Evolutionary conservation across 2,113 vertebrate species (phyloP), one percentile per base, ranked within the genome.

Genomic region (Donacobius atricapilla): DNA sequence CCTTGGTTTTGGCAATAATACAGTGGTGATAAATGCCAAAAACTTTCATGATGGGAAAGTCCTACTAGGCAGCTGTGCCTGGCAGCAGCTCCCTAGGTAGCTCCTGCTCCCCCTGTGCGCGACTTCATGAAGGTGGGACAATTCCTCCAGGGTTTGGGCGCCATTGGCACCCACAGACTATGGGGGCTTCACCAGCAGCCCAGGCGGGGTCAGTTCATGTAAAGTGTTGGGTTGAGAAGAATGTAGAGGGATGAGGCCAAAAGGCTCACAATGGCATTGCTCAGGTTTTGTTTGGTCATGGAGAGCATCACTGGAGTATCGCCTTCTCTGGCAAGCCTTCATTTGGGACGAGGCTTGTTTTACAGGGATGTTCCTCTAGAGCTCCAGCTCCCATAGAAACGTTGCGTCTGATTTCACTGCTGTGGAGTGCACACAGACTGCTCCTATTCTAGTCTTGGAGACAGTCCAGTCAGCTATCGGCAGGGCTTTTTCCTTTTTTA

Each of bases 141-240:
- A 27, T 63, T 83, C 37, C 25, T 50, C 5, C 23, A 20, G 61
- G 25, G 0, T 24, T 44, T 83, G 33, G 30, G 6, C 27, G 20
- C 61, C 35, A 12, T 4, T 24, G 19, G 15, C 11, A 35, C 33
- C 19, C 1, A 0, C 44, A 24, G 21, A 15, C 35, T 2, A 0
- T 3, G 5, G 7, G 9, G 58, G 8, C 47, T 72, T 12, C 6
- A 3, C 37, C 0, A 0, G 9, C 30, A 70, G 6, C 35, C 44
- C 27, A 23, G 44, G 27, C 2, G 5, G 21, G 37, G 3, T 23
- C 15, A 7, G n/a, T 37, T 87, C 20, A 4, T 30, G 13, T 2
- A 0, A 9, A 71, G 27, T 4, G 0, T 12, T 51, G 31, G 19
- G 44, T 20, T 33, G 10, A 85, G 53, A 71, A n/a, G 58, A 79